A percentile compares a stretch with the other conserved stretches of the same genome.
Evolutionary conservation across 2,797 vertebrate species (phyloP).

Genomic region (Xiphophorus birchmanni): DNA sequence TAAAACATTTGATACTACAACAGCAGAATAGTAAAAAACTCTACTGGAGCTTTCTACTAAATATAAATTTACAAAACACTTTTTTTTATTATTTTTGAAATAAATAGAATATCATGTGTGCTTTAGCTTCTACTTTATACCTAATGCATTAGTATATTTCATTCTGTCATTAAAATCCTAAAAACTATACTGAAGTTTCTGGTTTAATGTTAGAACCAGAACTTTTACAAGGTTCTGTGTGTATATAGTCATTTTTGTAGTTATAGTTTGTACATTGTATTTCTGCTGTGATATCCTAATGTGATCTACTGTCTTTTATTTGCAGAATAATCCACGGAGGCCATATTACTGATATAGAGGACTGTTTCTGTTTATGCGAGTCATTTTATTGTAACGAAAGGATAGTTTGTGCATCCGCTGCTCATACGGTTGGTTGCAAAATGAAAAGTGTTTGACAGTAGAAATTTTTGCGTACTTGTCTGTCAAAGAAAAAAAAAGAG

Average conservation of each 20-base stretch:
- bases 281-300: slow-evolving; percentile 2
- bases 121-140: background rate
- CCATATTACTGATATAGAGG: slow-evolving; percentile 90
- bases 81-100: too few species aligned
- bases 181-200: background rate
- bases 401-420: slow-evolving; percentile 24
- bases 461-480: slow-evolving; percentile 16
- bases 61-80: too few species aligned
- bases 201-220: background rate
- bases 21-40: too few species aligned
- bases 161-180: background rate
- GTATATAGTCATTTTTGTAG: background rate
- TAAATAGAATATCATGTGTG: background rate
- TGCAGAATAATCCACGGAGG: slow-evolving; percentile 95
- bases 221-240: background rate
- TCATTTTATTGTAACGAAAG: slow-evolving; percentile 34
- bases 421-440: slow-evolving; percentile 32
- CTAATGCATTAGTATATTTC: background rate
- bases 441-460: slow-evolving; percentile 39
- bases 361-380: slow-evolving; percentile 30
- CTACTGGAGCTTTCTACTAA: too few species aligned
- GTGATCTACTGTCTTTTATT: slow-evolving; percentile 9
- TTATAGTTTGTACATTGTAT: background rate
- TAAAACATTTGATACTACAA: too few species aligned
- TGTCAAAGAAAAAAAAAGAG: slow-evolving; percentile 7